Conservation (phyloP, 1,140 invertebrate genomes). For the Trachymyrmex septentrionalis region DNA sequence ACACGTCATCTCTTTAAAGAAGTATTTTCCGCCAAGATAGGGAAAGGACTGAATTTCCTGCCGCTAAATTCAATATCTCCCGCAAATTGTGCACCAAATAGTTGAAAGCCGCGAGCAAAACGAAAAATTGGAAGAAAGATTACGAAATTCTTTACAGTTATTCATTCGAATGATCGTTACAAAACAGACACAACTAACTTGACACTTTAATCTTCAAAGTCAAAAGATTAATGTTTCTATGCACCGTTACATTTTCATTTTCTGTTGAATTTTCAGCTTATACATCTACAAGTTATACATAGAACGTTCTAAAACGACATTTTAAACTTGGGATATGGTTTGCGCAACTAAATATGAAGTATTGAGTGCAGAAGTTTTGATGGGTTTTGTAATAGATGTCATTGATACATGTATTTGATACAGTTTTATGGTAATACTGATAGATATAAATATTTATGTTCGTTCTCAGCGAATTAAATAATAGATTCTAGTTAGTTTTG, state of each 20-base stretch:
- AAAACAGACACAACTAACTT: slow-evolving; percentile 9
- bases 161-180: slow-evolving; percentile 7
- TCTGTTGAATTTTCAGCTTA: slow-evolving; percentile 22
- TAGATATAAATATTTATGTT: too few relatives aligned
- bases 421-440: too few relatives aligned
- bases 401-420: too few relatives aligned
- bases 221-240: slow-evolving; percentile 21
- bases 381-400: too few relatives aligned
- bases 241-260: slow-evolving; percentile 24
- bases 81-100: slow-evolving; percentile 15
- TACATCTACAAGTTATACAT: neutral
- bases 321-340: neutral
- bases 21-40: slow-evolving; percentile 7
- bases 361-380: too few relatives aligned
- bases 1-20: slow-evolving; percentile 34
- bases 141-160: slow-evolving; percentile 5
- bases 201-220: slow-evolving; percentile 17
- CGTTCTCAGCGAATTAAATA: too few relatives aligned
- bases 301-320: slow-evolving; percentile 10
- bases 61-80: slow-evolving; percentile 39
- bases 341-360: slow-evolving; percentile 16
- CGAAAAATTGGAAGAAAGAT: neutral
- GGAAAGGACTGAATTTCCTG: slow-evolving; percentile 18
- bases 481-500: too few relatives aligned
- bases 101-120: neutral